These are phyloP conservation scores for Emydocephalus ijimae DNA, from an alignment of 2,113 vertebrate species.

Conservation along the genomic window DNA sequence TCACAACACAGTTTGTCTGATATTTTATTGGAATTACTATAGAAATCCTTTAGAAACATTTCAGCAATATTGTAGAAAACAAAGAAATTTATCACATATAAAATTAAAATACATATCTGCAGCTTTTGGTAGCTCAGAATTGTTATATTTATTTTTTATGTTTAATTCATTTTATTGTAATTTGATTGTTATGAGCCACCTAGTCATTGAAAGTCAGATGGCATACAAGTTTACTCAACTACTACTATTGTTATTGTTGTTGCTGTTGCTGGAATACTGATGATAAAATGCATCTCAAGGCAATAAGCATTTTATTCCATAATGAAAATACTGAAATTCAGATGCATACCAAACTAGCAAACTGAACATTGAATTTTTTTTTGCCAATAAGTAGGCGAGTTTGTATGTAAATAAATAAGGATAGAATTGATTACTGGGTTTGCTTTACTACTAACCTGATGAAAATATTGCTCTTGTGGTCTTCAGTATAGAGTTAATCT, in stretches of 20 bases:
- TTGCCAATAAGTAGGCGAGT: not conserved
- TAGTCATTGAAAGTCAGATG: not conserved
- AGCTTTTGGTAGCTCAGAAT: constrained; percentile 27
- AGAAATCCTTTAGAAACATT: not conserved
- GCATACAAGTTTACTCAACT: not conserved
- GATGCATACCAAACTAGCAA: constrained; percentile 29
- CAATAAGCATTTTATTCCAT: not conserved
- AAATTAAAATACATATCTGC: constrained; percentile 23
- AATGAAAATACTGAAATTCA: constrained; percentile 28
- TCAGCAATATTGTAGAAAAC: not conserved
- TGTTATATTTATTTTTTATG: not conserved
- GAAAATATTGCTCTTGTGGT: not conserved
- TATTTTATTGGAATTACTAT: not conserved
- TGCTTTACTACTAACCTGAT: not conserved
- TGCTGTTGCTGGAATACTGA: not conserved
- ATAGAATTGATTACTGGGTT: not conserved
- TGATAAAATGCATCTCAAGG: not conserved
- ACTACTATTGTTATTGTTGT: not conserved
- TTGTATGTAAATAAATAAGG: not conserved
- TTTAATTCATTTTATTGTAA: not conserved
- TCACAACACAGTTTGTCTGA: not conserved
- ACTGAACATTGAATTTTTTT: not conserved
- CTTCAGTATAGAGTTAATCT: not conserved
- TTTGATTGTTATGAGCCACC: not conserved
- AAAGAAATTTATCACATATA: not conserved